A percentile compares a stretch with the other conserved stretches of the same genome.
Evolutionary conservation across 2,888 invertebrate genomes (phyloP).

Genomic region (Macrophya alboannulata): DNA sequence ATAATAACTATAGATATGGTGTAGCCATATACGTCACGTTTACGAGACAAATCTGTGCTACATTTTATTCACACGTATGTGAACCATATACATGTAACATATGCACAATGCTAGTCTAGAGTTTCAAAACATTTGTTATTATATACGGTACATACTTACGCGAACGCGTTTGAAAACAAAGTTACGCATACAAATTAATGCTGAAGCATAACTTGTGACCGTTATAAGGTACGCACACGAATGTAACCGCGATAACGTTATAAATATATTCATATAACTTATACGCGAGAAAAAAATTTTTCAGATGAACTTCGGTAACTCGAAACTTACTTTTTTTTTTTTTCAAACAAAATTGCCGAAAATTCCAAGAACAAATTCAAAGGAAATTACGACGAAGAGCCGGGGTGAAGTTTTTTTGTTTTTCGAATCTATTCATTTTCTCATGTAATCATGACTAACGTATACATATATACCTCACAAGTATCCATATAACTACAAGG

Average conservation of each 20-base stretch:
- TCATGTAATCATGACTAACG: background rate
- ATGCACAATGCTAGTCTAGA: background rate
- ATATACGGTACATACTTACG: background rate
- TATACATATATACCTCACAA: background rate
- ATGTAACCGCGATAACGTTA: conserved; percentile 1
- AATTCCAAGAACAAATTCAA: background rate
- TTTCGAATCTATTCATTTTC: background rate
- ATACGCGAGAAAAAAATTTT: background rate
- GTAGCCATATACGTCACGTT: conserved; percentile 14
- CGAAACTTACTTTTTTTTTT: background rate
- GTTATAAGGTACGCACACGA: background rate
- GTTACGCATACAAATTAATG: conserved; percentile 28
- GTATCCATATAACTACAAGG: background rate
- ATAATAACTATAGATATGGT: conserved; percentile 2
- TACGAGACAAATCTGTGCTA: conserved; percentile 34
- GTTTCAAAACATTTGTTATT: conserved; percentile 33
- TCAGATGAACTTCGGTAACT: background rate
- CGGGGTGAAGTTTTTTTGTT: background rate
- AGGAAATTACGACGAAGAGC: background rate
- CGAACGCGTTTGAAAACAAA: conserved; percentile 10
- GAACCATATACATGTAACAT: background rate
- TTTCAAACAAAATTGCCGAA: background rate
- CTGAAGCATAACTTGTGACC: background rate
- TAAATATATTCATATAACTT: background rate
- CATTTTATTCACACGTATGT: conserved; percentile 7